Conservation (phyloP, 2,113 vertebrate species). For the Paramisgurnus dabryanus region DNA sequence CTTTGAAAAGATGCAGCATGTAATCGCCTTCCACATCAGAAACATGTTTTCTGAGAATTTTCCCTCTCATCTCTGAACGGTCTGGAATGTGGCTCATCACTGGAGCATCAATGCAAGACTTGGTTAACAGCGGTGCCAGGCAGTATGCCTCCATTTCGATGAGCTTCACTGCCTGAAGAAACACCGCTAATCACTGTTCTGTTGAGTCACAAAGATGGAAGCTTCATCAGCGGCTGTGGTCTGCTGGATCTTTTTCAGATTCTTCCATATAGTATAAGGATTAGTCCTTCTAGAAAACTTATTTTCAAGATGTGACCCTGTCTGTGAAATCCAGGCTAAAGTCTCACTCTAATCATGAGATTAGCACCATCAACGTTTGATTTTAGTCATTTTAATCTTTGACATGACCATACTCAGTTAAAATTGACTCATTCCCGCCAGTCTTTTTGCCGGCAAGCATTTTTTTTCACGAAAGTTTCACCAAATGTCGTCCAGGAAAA, state of each 20-base stretch:
- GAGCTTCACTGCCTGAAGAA: constrained; percentile 58
- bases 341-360: too few relatives aligned
- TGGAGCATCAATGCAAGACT: constrained; percentile 45
- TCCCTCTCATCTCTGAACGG: constrained; percentile 65
- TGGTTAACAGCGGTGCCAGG: constrained; percentile 32
- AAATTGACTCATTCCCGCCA: too few relatives aligned
- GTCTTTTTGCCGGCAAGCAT: too few relatives aligned
- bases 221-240: constrained; percentile 13
- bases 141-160: not conserved
- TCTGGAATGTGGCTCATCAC: constrained; percentile 36
- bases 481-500: too few relatives aligned
- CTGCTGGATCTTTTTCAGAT: not conserved
- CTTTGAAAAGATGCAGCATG: constrained; percentile 67
- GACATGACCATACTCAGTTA: too few relatives aligned
- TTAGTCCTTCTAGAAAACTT: too few relatives aligned
- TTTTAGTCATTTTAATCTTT: too few relatives aligned
- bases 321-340: too few relatives aligned
- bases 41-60: constrained; percentile 51
- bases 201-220: constrained; percentile 30
- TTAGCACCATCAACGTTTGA: too few relatives aligned
- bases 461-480: too few relatives aligned
- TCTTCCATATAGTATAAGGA: not conserved
- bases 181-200: constrained; percentile 67
- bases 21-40: constrained; percentile 70
- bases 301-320: too few relatives aligned